phyloP scores from a whole-genome alignment of 2,797 vertebrate species.

The Acropternis orthonyx region DNA sequence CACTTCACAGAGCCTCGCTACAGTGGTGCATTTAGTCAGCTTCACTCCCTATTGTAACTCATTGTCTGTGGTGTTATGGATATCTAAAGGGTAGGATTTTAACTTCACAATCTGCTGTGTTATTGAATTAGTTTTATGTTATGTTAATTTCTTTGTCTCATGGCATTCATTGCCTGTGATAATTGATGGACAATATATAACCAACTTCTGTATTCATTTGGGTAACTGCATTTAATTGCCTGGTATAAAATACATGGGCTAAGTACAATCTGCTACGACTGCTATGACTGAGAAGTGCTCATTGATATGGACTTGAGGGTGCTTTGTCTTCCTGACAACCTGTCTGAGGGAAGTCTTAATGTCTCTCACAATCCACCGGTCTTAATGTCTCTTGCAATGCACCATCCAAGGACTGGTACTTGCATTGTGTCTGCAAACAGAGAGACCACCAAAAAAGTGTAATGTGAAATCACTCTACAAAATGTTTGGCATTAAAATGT shows the following conservation, averaged over 20 bases:
- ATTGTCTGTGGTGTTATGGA: neutral
- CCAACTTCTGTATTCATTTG: constrained; percentile 49
- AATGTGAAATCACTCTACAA: accelerated
- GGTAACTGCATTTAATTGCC: constrained; percentile 51
- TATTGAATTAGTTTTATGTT: constrained; percentile 63
- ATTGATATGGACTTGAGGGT: constrained; percentile 16
- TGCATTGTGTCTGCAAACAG: neutral
- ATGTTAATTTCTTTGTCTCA: constrained; percentile 50
- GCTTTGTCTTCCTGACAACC: constrained; percentile 42
- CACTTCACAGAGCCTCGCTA: neutral
- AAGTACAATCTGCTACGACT: constrained; percentile 48
- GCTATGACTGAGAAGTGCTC: constrained; percentile 37
- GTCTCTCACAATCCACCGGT: neutral
- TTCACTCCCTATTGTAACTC: neutral
- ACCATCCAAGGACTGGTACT: neutral
- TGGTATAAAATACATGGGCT: constrained; percentile 39
- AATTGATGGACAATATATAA: constrained; percentile 48
- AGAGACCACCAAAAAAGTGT: neutral
- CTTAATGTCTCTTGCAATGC: neutral
- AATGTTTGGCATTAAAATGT: neutral
- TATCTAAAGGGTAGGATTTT: constrained; percentile 53
- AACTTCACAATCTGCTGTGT: constrained; percentile 37
- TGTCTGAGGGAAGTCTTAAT: neutral
- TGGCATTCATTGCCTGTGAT: constrained; percentile 40
- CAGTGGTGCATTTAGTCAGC: neutral